Conservation (phyloP, 2,113 vertebrate genomes). For the Sylvietta virens region DNA sequence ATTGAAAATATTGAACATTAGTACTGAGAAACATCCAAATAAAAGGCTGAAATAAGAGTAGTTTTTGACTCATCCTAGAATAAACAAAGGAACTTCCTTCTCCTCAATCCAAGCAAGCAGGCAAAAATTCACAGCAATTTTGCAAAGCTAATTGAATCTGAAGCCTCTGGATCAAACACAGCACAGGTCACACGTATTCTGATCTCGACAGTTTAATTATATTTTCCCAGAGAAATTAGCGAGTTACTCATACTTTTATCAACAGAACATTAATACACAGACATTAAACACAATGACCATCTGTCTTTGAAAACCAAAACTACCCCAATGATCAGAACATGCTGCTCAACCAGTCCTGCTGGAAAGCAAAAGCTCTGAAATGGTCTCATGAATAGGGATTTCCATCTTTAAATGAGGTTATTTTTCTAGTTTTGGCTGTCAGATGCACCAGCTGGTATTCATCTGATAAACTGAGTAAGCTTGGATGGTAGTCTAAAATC, state of each 20-base stretch:
- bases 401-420: conserved; percentile 16
- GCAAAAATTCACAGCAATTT: not conserved
- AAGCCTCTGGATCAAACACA: not conserved
- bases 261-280: conserved; percentile 21
- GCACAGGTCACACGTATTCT: not conserved
- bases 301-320: not conserved
- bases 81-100: not conserved
- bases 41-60: not conserved
- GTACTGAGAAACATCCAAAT: not conserved
- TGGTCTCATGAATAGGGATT: conserved; percentile 39
- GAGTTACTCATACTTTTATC: conserved; percentile 37
- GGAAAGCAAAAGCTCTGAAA: not conserved
- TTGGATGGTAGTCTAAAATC: conserved; percentile 4
- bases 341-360: conserved; percentile 10
- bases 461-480: not conserved
- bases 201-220: not conserved
- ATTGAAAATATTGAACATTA: not conserved
- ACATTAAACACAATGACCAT: conserved; percentile 23
- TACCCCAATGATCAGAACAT: not conserved
- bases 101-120: not conserved
- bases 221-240: conserved; percentile 25
- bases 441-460: conserved; percentile 35
- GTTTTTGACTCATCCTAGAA: not conserved
- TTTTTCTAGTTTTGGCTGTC: conserved; percentile 43
- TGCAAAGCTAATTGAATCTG: not conserved